phyloP scores from a whole-genome alignment of 2,797 vertebrate species.

The Tangara arthus region DNA sequence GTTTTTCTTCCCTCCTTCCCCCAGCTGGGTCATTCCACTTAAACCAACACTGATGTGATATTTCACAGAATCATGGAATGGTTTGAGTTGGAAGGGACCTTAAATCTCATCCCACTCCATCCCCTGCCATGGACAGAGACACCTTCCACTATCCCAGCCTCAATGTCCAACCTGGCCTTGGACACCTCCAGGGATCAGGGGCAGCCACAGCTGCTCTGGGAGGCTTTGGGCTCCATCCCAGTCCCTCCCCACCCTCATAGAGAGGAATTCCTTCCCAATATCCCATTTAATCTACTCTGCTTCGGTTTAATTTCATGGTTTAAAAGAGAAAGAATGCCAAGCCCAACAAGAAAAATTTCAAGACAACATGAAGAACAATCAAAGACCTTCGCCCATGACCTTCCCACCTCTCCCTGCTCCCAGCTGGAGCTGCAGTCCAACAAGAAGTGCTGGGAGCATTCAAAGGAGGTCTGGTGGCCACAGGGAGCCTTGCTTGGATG shows the following conservation, averaged over 20 bases:
- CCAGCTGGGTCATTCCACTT: neutral
- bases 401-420: neutral
- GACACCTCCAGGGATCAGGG: neutral
- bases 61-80: neutral
- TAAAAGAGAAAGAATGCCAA: neutral
- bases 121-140: neutral
- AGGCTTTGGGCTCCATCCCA: neutral
- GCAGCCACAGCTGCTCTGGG: neutral
- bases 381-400: neutral
- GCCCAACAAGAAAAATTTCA: neutral
- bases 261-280: accelerated
- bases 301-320: neutral
- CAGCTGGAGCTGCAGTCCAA: neutral
- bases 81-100: neutral
- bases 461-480: neutral
- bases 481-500: neutral
- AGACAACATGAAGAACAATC: neutral
- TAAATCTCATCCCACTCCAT: accelerated
- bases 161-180: neutral
- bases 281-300: neutral
- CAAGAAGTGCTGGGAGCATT: accelerated
- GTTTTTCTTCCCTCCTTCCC: neutral
- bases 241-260: neutral
- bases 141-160: accelerated
- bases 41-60: neutral